Evolutionary conservation across 2,888 invertebrate species (phyloP).

Genomic region (Sicus ferrugineus): DNA sequence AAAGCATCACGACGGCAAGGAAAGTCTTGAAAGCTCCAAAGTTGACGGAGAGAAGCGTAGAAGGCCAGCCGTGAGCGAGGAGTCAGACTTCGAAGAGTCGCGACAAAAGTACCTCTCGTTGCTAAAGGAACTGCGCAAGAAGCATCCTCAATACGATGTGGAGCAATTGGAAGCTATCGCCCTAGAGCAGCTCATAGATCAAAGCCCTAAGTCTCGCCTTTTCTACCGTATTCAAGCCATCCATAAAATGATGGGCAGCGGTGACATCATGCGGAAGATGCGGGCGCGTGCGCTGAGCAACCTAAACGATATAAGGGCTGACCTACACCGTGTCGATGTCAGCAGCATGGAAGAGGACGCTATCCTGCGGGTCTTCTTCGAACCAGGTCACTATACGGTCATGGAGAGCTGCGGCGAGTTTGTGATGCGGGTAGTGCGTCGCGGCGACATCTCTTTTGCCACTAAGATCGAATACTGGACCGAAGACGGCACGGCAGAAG

Average conservation of each 20-base stretch:
- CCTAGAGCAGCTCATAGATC: constrained; percentile 85
- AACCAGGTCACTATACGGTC: constrained; percentile 97
- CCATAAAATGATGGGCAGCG: constrained; percentile 92
- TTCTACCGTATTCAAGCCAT: constrained; percentile 97
- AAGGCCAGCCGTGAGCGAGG: constrained; percentile 57
- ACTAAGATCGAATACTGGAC: constrained; percentile 91
- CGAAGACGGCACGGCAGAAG: constrained; percentile 98
- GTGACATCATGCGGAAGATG: constrained; percentile 88
- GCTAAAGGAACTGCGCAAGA: constrained; percentile 86
- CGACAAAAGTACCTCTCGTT: constrained; percentile 92
- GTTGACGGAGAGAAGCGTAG: neutral
- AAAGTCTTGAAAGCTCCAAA: constrained; percentile 54
- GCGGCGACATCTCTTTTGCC: constrained; percentile 80
- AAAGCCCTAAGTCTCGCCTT: constrained; percentile 94
- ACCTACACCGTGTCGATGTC: constrained; percentile 75
- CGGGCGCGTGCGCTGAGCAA: constrained; percentile 88
- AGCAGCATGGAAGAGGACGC: constrained; percentile 73
- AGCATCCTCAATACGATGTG: constrained; percentile 89
- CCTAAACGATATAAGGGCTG: constrained; percentile 72
- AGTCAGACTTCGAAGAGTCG: constrained; percentile 89
- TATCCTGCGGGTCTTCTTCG: constrained; percentile 83
- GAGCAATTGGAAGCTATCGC: constrained; percentile 94
- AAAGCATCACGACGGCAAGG: constrained; percentile 66
- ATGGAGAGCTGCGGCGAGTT: constrained; percentile 98
- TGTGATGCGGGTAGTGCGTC: constrained; percentile 85